Conservation (phyloP, 2,797 vertebrate species). For the Manis javanica region DNA sequence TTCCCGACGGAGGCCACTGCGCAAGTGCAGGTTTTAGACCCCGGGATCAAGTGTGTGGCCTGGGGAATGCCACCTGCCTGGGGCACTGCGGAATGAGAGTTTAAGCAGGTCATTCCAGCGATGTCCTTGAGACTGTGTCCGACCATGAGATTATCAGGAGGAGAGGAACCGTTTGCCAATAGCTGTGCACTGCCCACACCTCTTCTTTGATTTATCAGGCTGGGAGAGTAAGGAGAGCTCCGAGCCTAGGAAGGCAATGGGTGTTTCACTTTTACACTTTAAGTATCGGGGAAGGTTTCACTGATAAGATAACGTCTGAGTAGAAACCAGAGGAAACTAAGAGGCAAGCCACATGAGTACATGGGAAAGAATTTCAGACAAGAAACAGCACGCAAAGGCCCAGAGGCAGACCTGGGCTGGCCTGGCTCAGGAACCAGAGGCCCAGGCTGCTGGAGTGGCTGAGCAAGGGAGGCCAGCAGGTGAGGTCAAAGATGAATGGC, state of each 20-base stretch:
- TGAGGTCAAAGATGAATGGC: accelerated
- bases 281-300: not conserved
- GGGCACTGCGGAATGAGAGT: not conserved
- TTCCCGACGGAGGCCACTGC: not conserved
- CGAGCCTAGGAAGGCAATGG: not conserved
- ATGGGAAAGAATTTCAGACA: not conserved
- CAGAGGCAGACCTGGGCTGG: not conserved
- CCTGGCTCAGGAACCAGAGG: not conserved
- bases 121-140: not conserved
- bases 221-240: accelerated
- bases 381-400: not conserved
- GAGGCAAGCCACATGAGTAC: not conserved
- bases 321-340: not conserved
- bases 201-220: not conserved
- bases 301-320: not conserved
- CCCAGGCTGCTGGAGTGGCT: accelerated
- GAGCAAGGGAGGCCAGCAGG: not conserved
- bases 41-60: not conserved
- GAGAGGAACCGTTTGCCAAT: not conserved
- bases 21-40: not conserved
- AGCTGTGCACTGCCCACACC: too few relatives aligned
- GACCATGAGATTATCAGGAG: not conserved
- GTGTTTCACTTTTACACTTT: not conserved
- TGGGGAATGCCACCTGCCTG: accelerated
- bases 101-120: not conserved